A percentile compares a stretch with the other conserved stretches of the same genome.
Evolutionary conservation across 2,797 vertebrate genomes (phyloP).

Genomic region (Poecilia picta): DNA sequence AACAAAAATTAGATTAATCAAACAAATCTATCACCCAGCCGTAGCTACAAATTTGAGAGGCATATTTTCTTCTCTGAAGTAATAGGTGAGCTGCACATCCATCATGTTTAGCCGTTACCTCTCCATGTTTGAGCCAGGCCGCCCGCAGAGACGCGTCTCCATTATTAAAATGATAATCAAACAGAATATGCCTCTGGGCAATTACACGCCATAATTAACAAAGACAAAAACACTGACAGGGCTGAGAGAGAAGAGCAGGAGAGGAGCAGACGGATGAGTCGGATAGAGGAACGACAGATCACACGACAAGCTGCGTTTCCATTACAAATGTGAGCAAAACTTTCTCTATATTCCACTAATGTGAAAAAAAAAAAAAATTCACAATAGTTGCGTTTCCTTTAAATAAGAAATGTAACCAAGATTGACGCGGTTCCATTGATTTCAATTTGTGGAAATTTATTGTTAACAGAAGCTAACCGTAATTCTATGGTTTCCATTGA

Average conservation of each 20-base stretch:
- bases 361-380: too few species aligned
- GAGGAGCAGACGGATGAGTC: constrained; percentile 25
- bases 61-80: constrained; percentile 16
- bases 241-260: constrained; percentile 25
- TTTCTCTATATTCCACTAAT: too few species aligned
- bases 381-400: too few species aligned
- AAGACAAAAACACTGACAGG: constrained; percentile 37
- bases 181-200: constrained; percentile 46
- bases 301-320: neutral
- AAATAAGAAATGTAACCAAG: too few species aligned
- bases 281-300: constrained; percentile 19
- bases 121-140: constrained; percentile 3
- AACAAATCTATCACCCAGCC: too few species aligned
- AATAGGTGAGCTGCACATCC: constrained; percentile 18
- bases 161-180: constrained; percentile 58
- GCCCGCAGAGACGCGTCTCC: constrained; percentile 28
- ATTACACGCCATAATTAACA: constrained; percentile 51
- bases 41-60: constrained; percentile 1
- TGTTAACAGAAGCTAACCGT: too few species aligned
- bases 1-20: too few species aligned
- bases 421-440: too few species aligned
- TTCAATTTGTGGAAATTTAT: too few species aligned
- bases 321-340: too few species aligned
- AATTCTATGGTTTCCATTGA: too few species aligned
- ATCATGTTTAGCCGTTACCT: constrained; percentile 13